Percentiles rank a stretch among this genome's conserved stretches.
These are phyloP conservation scores for Pluvialis apricaria DNA, from an alignment of 2,113 vertebrate genomes.

Conservation along the genomic window DNA sequence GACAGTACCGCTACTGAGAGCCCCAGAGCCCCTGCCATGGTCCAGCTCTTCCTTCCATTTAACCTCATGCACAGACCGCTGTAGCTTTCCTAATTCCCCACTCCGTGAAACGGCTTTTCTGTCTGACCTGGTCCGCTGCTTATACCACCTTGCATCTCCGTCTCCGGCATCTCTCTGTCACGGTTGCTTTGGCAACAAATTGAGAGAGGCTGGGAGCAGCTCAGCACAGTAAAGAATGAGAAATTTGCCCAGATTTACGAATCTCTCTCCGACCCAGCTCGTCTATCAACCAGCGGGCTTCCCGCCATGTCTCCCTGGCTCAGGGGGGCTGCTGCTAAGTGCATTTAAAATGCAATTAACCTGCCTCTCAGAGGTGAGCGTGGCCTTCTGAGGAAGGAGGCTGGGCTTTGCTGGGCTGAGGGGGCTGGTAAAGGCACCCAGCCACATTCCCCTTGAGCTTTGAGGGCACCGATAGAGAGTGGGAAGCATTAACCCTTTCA, in stretches of 20 bases:
- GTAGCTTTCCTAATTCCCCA: neutral
- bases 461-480: neutral
- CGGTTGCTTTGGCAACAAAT: slow-evolving; percentile 26
- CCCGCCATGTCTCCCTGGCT: neutral
- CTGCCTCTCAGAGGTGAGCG: neutral
- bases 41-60: neutral
- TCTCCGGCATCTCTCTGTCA: neutral
- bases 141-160: neutral
- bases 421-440: neutral
- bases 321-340: neutral
- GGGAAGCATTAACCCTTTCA: neutral
- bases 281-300: neutral
- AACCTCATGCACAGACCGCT: fast-evolving
- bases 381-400: neutral
- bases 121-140: neutral
- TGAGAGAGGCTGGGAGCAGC: neutral
- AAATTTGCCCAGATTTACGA: neutral
- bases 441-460: neutral
- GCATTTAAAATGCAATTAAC: neutral
- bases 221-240: neutral
- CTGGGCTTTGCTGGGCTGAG: neutral
- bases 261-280: neutral
- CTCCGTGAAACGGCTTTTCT: neutral
- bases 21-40: neutral
- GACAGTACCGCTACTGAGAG: neutral